A percentile compares a stretch with the other conserved stretches of the same genome.
phyloP scores from a whole-genome alignment of 2,113 vertebrate genomes.

The Neodon shergylaensis region DNA sequence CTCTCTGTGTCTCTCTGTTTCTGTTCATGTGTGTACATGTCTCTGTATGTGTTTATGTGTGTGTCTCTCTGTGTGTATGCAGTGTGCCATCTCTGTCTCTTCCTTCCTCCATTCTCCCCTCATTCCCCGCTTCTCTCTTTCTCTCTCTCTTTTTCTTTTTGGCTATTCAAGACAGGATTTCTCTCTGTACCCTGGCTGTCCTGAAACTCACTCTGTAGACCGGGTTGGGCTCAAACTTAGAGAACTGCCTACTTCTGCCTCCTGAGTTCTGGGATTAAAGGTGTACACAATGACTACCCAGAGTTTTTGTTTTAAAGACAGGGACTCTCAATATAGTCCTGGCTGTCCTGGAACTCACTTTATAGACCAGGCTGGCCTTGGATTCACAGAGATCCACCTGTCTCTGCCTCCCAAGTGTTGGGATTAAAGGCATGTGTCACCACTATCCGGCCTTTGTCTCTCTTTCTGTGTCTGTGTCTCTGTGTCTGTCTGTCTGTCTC shows the following conservation, averaged over 20 bases:
- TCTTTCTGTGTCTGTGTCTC: not conserved
- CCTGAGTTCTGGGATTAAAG: not conserved
- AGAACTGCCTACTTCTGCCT: not conserved
- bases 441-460: not conserved
- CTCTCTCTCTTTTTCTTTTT: not conserved
- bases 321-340: no score
- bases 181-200: no score
- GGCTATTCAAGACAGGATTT: not conserved
- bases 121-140: no score
- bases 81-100: no score
- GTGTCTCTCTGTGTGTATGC: no score
- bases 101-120: no score
- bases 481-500: not conserved
- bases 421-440: not conserved
- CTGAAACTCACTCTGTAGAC: no score
- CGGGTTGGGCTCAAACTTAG: not conserved
- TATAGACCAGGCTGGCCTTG: not conserved
- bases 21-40: not conserved
- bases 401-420: not conserved
- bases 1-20: not conserved
- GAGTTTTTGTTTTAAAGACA: not conserved
- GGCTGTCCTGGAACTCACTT: no score
- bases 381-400: not conserved
- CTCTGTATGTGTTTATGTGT: not conserved
- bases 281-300: not conserved